Evolutionary conservation across 1,140 invertebrate species (phyloP), one percentile per base, ranked within the genome.

Genomic region (Bombus fervidus): DNA sequence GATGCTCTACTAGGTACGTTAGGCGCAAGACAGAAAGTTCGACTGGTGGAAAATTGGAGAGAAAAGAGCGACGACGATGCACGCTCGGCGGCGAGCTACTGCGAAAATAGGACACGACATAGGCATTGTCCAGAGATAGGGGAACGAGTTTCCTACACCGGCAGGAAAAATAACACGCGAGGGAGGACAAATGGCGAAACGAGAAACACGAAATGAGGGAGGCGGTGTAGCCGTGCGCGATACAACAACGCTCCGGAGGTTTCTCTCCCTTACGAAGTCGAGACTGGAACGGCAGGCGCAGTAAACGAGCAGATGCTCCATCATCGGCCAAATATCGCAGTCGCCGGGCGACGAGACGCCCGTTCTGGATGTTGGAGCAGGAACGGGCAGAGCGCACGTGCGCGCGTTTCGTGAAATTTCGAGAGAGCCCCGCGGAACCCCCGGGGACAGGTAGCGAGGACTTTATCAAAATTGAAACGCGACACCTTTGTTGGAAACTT

Each of bases 401-500:
- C 73, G 86, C 80, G 84, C 86, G 80, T 86, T 88, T 91, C 87
- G 66, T 89, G 87, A 90, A 91, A 91, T 91, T 92, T 89, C 90
- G 84, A 89, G 80, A 88, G 74, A 74, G 85, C 6, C 18, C 18
- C 47, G 81, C 73, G 72, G 86, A 85, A 82, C 81, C 84, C 86
- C 88, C 78, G 82, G 90, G 88, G 86, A 89, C 87, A 75, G 77
- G 78, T 90, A 84, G 75, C 80, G 75, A 78, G 80, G 85, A 88
- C 85, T 92, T 92, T 91, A 91, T 92, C 89, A 92, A 92, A 92
- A 92, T 93, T 91, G 91, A 92, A 92, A 89, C 83, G 87, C 88
- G 89, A 90, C 91, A 92, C 89, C 90, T 91, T 93, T 91, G 90
- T 92, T 89, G 83, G 88, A 84, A 90, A 90, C 71, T 90, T 86